phyloP scores from a whole-genome alignment of 2,888 invertebrate species.

The Xestia xanthographa region DNA sequence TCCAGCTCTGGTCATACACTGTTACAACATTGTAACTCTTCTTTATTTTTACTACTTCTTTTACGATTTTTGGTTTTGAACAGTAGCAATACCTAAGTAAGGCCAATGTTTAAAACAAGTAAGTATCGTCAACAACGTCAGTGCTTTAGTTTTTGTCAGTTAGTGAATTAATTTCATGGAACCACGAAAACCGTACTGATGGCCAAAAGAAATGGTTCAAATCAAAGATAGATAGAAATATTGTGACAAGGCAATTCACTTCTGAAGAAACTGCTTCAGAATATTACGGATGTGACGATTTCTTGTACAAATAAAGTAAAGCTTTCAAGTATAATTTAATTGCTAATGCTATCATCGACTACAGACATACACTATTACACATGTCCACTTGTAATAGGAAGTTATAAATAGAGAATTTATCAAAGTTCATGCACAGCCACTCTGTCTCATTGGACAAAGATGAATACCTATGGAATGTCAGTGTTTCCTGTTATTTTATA shows the following conservation, averaged over 20 bases:
- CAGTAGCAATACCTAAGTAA: slow-evolving; percentile 9
- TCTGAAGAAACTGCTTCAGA: slow-evolving; percentile 1
- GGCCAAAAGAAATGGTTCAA: not conserved
- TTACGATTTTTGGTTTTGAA: slow-evolving; percentile 25
- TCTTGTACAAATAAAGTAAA: slow-evolving; percentile 2
- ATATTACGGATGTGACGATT: slow-evolving; percentile 1
- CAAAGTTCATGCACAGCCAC: slow-evolving; percentile 64
- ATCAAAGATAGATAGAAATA: not conserved
- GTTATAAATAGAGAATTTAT: slow-evolving; percentile 68
- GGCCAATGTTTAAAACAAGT: not conserved
- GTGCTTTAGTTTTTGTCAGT: not conserved
- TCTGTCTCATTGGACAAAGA: slow-evolving; percentile 68
- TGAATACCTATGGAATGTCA: slow-evolving; percentile 63
- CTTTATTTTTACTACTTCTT: not conserved
- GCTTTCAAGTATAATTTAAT: slow-evolving; percentile 30
- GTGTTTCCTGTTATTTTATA: slow-evolving; percentile 64
- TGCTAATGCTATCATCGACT: slow-evolving; percentile 43
- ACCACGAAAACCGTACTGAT: not conserved
- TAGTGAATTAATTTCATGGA: not conserved
- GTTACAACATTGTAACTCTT: slow-evolving; percentile 26
- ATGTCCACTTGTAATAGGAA: slow-evolving; percentile 54
- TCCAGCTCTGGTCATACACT: slow-evolving; percentile 2
- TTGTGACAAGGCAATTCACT: not conserved
- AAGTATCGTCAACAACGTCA: not conserved
- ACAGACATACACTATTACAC: slow-evolving; percentile 29